A percentile compares a stretch with the other conserved stretches of the same genome.
Evolutionary conservation across 2,797 vertebrate species (phyloP).

Genomic region (Gymnothorax reevesii): DNA sequence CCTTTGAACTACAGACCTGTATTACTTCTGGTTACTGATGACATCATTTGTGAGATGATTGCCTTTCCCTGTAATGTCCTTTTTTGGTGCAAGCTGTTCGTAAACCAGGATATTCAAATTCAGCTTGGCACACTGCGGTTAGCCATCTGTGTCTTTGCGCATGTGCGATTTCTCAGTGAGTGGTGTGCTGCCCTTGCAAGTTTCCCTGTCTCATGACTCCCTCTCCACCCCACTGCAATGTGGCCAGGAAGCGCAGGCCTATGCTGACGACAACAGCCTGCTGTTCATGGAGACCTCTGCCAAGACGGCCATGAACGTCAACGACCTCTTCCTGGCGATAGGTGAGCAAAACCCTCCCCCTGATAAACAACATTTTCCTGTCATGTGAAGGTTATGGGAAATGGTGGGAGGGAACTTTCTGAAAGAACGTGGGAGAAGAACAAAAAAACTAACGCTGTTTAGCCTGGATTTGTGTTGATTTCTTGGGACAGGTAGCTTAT

Average conservation of each 20-base stretch:
- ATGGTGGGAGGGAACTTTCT: too few relatives aligned
- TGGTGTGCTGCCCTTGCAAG: neutral
- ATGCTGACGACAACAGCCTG: conserved; percentile 79
- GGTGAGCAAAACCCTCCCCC: conserved; percentile 59
- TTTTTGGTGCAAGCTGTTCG: too few relatives aligned
- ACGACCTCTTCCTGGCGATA: conserved; percentile 79
- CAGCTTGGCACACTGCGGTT: neutral
- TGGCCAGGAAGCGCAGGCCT: conserved; percentile 74
- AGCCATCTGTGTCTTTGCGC: neutral
- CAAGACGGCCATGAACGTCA: conserved; percentile 80
- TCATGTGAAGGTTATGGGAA: too few relatives aligned
- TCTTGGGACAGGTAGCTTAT: neutral
- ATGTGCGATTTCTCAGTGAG: neutral
- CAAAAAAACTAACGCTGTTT: neutral
- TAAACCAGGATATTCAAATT: too few relatives aligned
- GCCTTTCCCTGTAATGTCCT: too few relatives aligned
- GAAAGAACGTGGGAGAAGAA: neutral
- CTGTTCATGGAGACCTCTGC: conserved; percentile 82
- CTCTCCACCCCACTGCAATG: neutral
- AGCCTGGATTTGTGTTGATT: neutral
- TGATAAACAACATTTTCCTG: neutral
- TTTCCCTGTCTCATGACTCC: neutral
- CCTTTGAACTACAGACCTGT: too few relatives aligned
- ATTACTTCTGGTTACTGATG: too few relatives aligned
- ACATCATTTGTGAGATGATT: too few relatives aligned